A percentile compares a stretch with the other conserved stretches of the same genome.
Evolutionary conservation across 2,797 vertebrate genomes (phyloP).

Genomic region (Pachyuromys duprasi): DNA sequence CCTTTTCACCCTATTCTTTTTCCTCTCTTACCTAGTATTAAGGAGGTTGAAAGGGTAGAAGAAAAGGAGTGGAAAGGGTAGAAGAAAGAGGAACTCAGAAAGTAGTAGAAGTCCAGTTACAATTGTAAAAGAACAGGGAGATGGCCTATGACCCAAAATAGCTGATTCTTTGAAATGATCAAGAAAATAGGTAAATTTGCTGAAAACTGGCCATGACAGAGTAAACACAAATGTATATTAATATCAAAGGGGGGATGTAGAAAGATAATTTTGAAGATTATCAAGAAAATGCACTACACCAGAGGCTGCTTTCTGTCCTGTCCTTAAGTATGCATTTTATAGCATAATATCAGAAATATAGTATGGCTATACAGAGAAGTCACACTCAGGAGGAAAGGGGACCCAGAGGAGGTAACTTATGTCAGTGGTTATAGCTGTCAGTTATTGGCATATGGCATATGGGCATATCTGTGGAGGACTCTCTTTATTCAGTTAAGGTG

Average conservation of each 20-base stretch:
- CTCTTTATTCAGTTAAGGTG: not conserved
- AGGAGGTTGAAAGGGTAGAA: too few relatives aligned
- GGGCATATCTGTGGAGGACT: accelerated
- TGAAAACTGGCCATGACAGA: not conserved
- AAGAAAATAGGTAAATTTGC: not conserved
- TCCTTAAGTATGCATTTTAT: not conserved
- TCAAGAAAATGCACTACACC: too few relatives aligned
- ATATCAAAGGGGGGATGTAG: not conserved
- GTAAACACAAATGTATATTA: not conserved
- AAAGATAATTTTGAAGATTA: not conserved
- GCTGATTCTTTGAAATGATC: not conserved
- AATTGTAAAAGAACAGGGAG: not conserved
- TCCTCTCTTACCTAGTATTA: too few relatives aligned
- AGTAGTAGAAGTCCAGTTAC: too few relatives aligned
- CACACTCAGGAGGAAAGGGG: not conserved
- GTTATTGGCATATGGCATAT: too few relatives aligned
- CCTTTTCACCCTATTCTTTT: too few relatives aligned
- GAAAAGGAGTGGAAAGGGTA: too few relatives aligned
- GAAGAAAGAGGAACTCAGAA: too few relatives aligned
- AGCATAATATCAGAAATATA: not conserved
- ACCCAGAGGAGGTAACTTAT: not conserved
- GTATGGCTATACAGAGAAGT: not conserved
- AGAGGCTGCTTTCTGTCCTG: not conserved
- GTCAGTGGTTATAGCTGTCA: not conserved
- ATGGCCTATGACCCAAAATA: not conserved